Percentiles rank a stretch among this genome's conserved stretches.
Conservation (phyloP, 2,797 vertebrate genomes). For the Chromobotia macracanthus region DNA sequence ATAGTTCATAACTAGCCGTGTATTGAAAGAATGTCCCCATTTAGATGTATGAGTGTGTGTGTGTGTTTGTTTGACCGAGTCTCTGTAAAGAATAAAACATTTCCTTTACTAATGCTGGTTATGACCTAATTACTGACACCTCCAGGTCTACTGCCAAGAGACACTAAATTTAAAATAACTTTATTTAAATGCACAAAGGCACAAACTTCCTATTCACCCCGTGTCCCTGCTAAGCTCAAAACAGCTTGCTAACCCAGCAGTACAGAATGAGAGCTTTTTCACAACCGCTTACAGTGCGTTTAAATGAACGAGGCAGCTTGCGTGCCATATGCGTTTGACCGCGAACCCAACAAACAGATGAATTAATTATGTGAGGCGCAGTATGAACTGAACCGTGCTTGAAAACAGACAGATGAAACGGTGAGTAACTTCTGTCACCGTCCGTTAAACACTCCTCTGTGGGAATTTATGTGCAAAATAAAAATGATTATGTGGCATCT, state of each 20-base stretch:
- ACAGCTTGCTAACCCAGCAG: background rate
- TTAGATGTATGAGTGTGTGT: background rate
- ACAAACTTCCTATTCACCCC: background rate
- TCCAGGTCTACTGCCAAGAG: background rate
- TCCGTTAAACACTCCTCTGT: conserved; percentile 7
- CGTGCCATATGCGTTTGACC: conserved; percentile 38
- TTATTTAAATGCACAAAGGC: background rate
- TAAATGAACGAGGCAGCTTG: conserved; percentile 44
- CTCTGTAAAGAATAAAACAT: no score
- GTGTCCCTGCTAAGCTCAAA: background rate
- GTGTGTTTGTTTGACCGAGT: background rate
- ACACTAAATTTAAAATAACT: conserved; percentile 23
- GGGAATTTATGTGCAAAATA: conserved; percentile 9
- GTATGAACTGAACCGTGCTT: conserved; percentile 23
- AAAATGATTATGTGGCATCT: background rate
- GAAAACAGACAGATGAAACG: conserved; percentile 34
- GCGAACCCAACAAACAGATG: conserved; percentile 43
- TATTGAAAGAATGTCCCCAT: no score
- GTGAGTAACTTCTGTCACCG: conserved; percentile 22
- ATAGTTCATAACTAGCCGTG: no score
- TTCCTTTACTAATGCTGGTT: conserved; percentile 29
- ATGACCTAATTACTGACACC: conserved; percentile 36
- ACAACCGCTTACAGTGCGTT: conserved; percentile 22
- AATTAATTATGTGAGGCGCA: conserved; percentile 40
- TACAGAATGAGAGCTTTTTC: conserved; percentile 10